Base-by-base conservation (phyloP, 2,888 invertebrate species). In the Micoletzkya japonica region DNA sequence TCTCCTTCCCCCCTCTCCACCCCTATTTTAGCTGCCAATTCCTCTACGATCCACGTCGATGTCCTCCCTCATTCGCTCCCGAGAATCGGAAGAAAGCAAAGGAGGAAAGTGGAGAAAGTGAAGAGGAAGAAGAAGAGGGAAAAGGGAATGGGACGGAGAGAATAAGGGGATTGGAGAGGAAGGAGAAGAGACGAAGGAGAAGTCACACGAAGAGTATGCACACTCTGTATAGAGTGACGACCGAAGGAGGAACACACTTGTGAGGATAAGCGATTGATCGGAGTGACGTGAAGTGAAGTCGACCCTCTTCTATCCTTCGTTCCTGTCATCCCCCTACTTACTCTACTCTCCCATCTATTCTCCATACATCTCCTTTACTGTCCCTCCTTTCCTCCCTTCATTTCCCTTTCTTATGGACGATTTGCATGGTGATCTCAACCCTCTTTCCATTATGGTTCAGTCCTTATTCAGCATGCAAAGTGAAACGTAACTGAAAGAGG, bases 11-110 rank as follows among this genome's bases (percentile, higher is more conserved):
- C 60, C 57, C n/a, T 37, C 54, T 36, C 60, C 7, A 1, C 34
- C 50, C 52, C 52, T 30, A 36, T 70, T 61, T 34, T 56, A 64
- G 64, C 28, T 64, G 64, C 36, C 24, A 64, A 34, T 64, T 37
- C 32, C 3, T 36, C 28, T 26, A 52, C 64, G 64, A 64, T 52
- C 64, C 64, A 2, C 50, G 36, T 52, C 64, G 64, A 34, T 64
- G 64, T 52, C 34, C 34, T 64, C 50, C 28, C 32, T 34, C 39
- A 32, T 26, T 44, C 2, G 24, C 28, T 4, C 28, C 26, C 2
- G 67, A 56, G 39, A 67, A 28, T 20, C 24, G 3, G 30, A 67
- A 24, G 30, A 54, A 10, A 54, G 14, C n/a, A 10, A 54, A n/a
- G 26, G 56, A 28, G 7, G 24, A 54, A 17, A 54, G 26, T 7